These are phyloP conservation scores for Diaphora mendica DNA, from an alignment of 2,888 invertebrate species.

Conservation along the genomic window DNA sequence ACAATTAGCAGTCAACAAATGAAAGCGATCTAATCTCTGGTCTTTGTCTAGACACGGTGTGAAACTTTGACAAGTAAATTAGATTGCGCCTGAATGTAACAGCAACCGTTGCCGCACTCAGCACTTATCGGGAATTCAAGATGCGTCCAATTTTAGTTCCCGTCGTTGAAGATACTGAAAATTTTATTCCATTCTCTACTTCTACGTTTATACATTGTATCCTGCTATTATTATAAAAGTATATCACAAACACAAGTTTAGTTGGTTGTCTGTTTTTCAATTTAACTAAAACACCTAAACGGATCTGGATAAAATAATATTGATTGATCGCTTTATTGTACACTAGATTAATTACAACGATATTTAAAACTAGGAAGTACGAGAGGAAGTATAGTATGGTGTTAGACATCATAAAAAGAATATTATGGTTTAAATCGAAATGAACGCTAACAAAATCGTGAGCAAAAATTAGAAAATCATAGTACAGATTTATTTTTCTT, in stretches of 20 bases:
- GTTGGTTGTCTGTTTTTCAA: background rate
- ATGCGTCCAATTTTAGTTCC: slow-evolving; percentile 58
- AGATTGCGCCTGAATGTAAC: slow-evolving; percentile 79
- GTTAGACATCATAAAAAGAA: too few species aligned
- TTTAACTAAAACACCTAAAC: background rate
- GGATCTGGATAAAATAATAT: background rate
- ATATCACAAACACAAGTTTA: background rate
- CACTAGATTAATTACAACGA: too few species aligned
- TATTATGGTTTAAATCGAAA: too few species aligned
- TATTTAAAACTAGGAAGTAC: too few species aligned
- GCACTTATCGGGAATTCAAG: slow-evolving; percentile 66
- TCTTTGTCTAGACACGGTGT: slow-evolving; percentile 69
- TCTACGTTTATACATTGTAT: background rate
- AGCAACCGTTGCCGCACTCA: slow-evolving; percentile 72
- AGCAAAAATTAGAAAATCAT: too few species aligned
- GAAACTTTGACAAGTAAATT: slow-evolving; percentile 79
- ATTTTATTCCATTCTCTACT: background rate
- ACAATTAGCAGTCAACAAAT: slow-evolving; percentile 53
- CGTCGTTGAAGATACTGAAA: slow-evolving; percentile 30
- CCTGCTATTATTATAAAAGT: background rate
- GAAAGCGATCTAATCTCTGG: slow-evolving; percentile 47
- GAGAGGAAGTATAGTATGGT: too few species aligned
- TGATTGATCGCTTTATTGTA: too few species aligned
- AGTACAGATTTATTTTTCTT: background rate
- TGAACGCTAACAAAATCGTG: background rate